Evolutionary conservation across 1,140 invertebrate species (phyloP).

Genomic region (Melitaea cinxia): DNA sequence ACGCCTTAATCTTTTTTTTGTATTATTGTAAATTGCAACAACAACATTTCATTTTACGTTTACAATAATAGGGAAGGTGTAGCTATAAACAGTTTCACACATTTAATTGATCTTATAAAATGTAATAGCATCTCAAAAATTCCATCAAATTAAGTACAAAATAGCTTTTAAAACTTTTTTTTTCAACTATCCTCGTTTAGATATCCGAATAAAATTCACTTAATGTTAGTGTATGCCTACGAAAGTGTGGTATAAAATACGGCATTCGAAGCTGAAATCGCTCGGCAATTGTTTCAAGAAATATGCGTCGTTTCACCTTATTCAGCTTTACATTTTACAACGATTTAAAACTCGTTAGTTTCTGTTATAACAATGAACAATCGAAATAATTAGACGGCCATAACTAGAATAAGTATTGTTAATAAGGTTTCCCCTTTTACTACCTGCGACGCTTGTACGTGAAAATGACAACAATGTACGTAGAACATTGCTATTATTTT

Average conservation of each 20-base stretch:
- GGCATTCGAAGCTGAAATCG: not conserved
- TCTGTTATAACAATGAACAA: not conserved
- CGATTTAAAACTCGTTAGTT: not conserved
- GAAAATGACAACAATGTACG: too few species aligned
- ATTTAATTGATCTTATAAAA: not conserved
- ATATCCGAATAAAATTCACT: not conserved
- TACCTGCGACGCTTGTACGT: too few species aligned
- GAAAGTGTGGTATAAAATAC: not conserved
- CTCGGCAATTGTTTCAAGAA: not conserved
- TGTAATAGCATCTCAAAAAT: not conserved
- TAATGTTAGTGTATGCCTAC: not conserved
- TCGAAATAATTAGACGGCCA: not conserved
- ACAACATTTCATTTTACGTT: too few species aligned
- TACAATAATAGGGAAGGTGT: too few species aligned
- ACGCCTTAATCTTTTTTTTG: too few species aligned
- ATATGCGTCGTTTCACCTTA: not conserved
- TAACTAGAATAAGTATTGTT: not conserved
- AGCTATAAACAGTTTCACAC: not conserved
- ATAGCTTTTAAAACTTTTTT: not conserved
- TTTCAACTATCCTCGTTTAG: not conserved
- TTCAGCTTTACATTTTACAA: not conserved
- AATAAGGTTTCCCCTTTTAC: too few species aligned
- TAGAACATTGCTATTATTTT: too few species aligned
- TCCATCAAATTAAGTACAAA: not conserved
- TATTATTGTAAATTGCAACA: too few species aligned